A percentile compares a stretch with the other conserved stretches of the same genome.
Evolutionary conservation across 2,888 invertebrate genomes (phyloP).

Genomic region (Scrobipalpa atriplicella): DNA sequence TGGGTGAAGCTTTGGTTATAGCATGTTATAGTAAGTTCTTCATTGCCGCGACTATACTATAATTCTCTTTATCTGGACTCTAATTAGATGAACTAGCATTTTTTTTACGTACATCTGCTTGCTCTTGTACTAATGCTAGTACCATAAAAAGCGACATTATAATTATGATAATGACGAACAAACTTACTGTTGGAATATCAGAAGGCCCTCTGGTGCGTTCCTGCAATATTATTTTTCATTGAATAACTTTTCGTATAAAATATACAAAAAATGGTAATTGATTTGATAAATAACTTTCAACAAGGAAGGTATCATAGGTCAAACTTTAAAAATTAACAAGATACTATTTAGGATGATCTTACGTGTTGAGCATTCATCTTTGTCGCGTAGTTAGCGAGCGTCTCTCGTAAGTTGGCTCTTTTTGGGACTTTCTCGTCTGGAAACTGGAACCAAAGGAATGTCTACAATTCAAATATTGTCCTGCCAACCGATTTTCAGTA

Average conservation of each 20-base stretch:
- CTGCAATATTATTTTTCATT: background rate
- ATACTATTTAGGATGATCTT: background rate
- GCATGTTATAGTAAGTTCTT: too few species aligned
- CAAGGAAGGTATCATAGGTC: too few species aligned
- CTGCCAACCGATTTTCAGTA: too few species aligned
- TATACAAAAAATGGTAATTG: too few species aligned
- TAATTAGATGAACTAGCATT: too few species aligned
- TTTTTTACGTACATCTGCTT: too few species aligned
- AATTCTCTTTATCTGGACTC: too few species aligned
- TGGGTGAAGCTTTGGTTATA: slow-evolving; percentile 24
- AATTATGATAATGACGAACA: background rate
- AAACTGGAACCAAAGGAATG: background rate
- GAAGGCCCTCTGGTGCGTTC: background rate
- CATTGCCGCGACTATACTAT: too few species aligned
- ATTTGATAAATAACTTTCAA: too few species aligned
- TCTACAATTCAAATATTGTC: too few species aligned
- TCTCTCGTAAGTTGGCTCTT: background rate
- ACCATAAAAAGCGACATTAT: background rate
- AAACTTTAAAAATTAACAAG: background rate
- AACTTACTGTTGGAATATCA: slow-evolving; percentile 49
- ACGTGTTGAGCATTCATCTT: background rate
- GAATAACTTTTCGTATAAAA: background rate
- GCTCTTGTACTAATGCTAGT: too few species aligned
- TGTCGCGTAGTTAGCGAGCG: background rate
- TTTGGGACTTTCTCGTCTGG: background rate